phyloP scores from a whole-genome alignment of 1,140 invertebrate genomes.

The Pseudomyrmex sp. region DNA sequence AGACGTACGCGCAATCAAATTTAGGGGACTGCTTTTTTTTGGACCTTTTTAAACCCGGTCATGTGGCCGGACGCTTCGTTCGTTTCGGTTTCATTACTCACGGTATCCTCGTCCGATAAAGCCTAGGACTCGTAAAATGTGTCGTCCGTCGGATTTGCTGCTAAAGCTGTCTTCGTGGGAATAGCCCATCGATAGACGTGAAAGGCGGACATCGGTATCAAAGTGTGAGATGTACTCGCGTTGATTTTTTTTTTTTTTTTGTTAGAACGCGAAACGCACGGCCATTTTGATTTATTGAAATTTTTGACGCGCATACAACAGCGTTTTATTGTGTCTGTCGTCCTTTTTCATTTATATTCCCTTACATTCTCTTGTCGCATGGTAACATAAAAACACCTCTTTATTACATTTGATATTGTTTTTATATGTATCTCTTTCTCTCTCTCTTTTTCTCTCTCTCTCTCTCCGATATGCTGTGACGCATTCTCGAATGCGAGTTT shows the following conservation, averaged over 20 bases:
- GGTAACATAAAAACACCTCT: too few species aligned
- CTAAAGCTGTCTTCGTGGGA: slow-evolving; percentile 22
- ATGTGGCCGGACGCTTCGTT: not conserved
- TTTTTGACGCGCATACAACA: too few species aligned
- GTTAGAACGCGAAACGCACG: too few species aligned
- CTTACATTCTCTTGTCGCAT: too few species aligned
- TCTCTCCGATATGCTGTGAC: slow-evolving; percentile 1
- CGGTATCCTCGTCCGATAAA: slow-evolving; percentile 36
- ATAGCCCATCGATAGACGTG: slow-evolving; percentile 2
- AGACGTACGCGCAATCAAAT: slow-evolving; percentile 1
- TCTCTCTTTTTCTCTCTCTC: too few species aligned
- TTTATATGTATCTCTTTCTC: too few species aligned
- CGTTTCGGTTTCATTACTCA: slow-evolving; percentile 56
- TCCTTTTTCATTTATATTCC: too few species aligned
- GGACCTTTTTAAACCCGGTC: not conserved
- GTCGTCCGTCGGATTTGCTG: not conserved
- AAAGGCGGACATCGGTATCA: not conserved
- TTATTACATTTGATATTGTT: too few species aligned
- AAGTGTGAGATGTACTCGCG: not conserved
- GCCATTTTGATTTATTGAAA: too few species aligned
- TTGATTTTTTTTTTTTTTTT: not conserved
- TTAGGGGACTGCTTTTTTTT: slow-evolving; percentile 15
- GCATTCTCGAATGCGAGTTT: slow-evolving; percentile 10
- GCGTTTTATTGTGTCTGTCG: too few species aligned
- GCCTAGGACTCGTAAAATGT: slow-evolving; percentile 25